Percentiles rank a stretch among this genome's conserved stretches.
phyloP scores from a whole-genome alignment of 1,140 invertebrate genomes.

The Eumaeus atala region DNA sequence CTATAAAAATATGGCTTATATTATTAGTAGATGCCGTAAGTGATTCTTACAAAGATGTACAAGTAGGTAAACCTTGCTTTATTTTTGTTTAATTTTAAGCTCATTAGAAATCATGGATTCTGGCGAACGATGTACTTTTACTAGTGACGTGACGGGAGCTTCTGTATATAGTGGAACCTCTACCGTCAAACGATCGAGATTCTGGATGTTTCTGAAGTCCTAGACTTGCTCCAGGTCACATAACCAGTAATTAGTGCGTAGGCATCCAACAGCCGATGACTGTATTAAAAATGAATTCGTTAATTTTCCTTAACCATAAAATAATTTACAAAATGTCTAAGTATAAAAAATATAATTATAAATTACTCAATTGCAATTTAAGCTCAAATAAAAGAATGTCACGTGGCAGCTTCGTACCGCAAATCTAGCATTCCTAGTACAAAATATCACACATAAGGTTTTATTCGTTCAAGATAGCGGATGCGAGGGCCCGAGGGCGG shows the following conservation, averaged over 20 bases:
- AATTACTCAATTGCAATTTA: slow-evolving; percentile 46
- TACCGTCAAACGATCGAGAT: no score
- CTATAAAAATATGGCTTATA: slow-evolving; percentile 67
- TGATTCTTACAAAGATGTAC: slow-evolving; percentile 13
- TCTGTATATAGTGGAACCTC: no score
- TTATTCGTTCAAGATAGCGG: slow-evolving; percentile 34
- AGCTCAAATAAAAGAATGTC: slow-evolving; percentile 53
- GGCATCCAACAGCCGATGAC: background rate
- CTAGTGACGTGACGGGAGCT: no score
- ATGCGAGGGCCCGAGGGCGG: slow-evolving; percentile 38
- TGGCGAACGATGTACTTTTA: no score
- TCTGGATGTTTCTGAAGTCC: no score
- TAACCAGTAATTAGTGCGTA: no score
- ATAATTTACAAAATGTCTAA: slow-evolving; percentile 67
- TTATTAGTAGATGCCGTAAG: slow-evolving; percentile 9
- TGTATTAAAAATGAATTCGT: slow-evolving; percentile 32
- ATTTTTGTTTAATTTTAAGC: slow-evolving; percentile 18
- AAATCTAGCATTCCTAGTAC: slow-evolving; percentile 61
- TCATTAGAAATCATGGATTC: no score
- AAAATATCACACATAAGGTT: slow-evolving; percentile 68
- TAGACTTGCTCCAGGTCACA: no score
- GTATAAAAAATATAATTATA: slow-evolving; percentile 71
- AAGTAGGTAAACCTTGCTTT: slow-evolving; percentile 1
- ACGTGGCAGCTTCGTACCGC: slow-evolving; percentile 55
- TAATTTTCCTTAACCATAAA: slow-evolving; percentile 56